phyloP scores from a whole-genome alignment of 2,797 vertebrate species.

The Clarias fuscus region DNA sequence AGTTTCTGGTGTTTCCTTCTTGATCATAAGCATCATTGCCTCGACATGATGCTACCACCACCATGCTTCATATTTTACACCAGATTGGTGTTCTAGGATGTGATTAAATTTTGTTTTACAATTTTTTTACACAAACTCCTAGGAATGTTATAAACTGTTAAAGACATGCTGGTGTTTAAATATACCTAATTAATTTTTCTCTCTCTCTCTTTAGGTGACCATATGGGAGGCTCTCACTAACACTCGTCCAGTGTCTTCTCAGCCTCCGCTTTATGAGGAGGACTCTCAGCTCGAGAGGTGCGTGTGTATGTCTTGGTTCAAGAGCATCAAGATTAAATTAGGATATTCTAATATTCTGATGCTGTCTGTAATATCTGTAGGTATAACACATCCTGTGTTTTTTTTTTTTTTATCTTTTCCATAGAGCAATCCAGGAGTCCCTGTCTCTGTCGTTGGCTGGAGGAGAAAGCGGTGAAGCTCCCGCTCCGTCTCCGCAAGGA shows the following conservation, averaged over 20 bases:
- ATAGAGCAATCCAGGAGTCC: slow-evolving; percentile 91
- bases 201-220: slow-evolving; percentile 79
- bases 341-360: neutral
- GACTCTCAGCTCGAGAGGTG: slow-evolving; percentile 89
- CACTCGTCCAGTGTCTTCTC: slow-evolving; percentile 79
- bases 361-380: neutral
- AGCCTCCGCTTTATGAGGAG: slow-evolving; percentile 80
- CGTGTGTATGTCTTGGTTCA: slow-evolving; percentile 3
- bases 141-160: neutral
- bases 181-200: neutral
- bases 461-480: slow-evolving; percentile 68
- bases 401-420: neutral
- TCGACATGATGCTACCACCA: neutral
- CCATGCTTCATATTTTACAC: neutral
- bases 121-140: neutral
- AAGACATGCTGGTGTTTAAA: neutral
- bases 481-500: slow-evolving; percentile 60
- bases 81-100: neutral
- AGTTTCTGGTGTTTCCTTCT: too few species aligned
- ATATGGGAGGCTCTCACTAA: slow-evolving; percentile 95
- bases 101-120: neutral
- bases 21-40: neutral
- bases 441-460: slow-evolving; percentile 78
- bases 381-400: neutral
- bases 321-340: neutral